Percentiles rank a stretch among this genome's conserved stretches.
These are phyloP conservation scores for Microtus oregoni DNA, from an alignment of 2,113 vertebrate species.

Conservation along the genomic window DNA sequence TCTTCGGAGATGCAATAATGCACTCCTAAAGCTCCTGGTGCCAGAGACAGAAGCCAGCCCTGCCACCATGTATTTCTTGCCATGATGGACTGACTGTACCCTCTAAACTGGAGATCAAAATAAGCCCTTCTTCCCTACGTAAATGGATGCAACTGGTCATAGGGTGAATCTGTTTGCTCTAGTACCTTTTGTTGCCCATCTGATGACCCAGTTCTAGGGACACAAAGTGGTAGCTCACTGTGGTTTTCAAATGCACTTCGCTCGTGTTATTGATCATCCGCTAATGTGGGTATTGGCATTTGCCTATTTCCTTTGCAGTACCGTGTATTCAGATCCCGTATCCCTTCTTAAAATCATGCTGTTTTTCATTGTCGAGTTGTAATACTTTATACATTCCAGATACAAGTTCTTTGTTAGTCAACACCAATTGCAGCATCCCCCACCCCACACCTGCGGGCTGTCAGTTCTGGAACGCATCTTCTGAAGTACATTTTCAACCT, in stretches of 20 bases:
- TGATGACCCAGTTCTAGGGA: not conserved
- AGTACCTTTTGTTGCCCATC: not conserved
- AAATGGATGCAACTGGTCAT: not conserved
- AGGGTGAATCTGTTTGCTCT: not conserved
- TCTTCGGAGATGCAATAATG: not conserved
- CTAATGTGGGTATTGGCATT: constrained; percentile 9
- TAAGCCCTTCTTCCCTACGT: not conserved
- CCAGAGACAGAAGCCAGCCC: not conserved
- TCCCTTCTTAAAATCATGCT: not conserved
- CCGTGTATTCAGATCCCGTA: not conserved
- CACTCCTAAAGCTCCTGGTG: not conserved
- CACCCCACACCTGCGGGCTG: not conserved
- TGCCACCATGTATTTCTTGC: not conserved
- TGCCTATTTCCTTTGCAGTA: constrained; percentile 4
- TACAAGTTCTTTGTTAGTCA: not conserved
- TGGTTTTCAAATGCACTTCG: constrained; percentile 35
- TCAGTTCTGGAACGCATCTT: constrained; percentile 17
- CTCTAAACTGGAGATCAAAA: not conserved
- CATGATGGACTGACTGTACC: not conserved
- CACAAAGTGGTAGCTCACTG: not conserved
- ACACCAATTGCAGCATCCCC: not conserved
- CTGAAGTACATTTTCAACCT: constrained; percentile 8
- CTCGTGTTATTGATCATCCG: not conserved
- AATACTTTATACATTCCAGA: not conserved
- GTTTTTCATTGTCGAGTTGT: not conserved